Evolutionary conservation across 2,888 invertebrate genomes (phyloP).

Genomic region (Eueremaeus valkanovi): DNA sequence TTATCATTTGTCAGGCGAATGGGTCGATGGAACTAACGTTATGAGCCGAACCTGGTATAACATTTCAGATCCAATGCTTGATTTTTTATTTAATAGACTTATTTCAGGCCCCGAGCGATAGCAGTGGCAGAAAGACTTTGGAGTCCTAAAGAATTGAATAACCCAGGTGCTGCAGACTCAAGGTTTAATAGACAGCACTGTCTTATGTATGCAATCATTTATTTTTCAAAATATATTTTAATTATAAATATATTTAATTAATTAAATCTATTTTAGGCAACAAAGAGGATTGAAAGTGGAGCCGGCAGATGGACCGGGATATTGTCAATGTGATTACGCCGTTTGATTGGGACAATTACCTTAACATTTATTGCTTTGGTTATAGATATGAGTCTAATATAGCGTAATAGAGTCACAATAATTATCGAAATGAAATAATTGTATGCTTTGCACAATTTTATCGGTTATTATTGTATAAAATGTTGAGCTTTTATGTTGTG

Average conservation of each 20-base stretch:
- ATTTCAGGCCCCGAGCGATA: constrained; percentile 66
- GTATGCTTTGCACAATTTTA: too few relatives aligned
- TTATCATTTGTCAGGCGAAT: constrained; percentile 57
- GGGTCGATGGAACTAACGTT: constrained; percentile 67
- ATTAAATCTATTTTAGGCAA: constrained; percentile 35
- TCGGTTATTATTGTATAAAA: too few relatives aligned
- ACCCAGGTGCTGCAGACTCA: constrained; percentile 56
- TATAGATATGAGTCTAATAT: too few relatives aligned
- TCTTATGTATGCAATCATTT: constrained; percentile 39
- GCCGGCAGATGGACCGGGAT: constrained; percentile 47
- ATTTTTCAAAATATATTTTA: background rate
- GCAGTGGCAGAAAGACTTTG: constrained; percentile 83
- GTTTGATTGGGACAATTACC: background rate
- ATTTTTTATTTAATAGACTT: constrained; percentile 41
- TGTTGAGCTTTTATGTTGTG: too few relatives aligned
- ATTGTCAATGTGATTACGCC: constrained; percentile 46
- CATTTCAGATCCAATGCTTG: too few relatives aligned
- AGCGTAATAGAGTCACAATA: too few relatives aligned
- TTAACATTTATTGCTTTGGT: too few relatives aligned
- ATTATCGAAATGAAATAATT: too few relatives aligned
- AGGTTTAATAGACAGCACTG: constrained; percentile 64
- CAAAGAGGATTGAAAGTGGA: constrained; percentile 45
- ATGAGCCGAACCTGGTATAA: constrained; percentile 64
- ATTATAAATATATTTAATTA: background rate
- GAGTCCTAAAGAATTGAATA: constrained; percentile 57